Evolutionary conservation across 2,113 vertebrate genomes (phyloP), one percentile per base, ranked within the genome.

Genomic region (Hemiprocne comata): DNA sequence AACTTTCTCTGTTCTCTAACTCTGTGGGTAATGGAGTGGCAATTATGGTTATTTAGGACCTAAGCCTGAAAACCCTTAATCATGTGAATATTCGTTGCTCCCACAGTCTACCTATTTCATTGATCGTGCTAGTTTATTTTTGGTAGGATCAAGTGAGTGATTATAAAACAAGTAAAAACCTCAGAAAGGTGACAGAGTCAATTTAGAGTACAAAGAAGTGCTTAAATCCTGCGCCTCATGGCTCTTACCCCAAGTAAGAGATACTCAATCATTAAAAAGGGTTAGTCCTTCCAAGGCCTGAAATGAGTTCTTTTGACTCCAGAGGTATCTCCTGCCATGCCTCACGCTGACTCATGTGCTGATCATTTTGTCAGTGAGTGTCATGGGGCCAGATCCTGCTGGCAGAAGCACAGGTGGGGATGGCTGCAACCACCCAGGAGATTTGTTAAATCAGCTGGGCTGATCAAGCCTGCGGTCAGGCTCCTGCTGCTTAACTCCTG

Each of bases 101-200:
- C 92, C 79, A 57, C 7, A 13, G 73, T 65, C 73, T 84, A 78
- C 76, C 77, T 92, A 31, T 72, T 88, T 96, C 88, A 93, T 89
- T 92, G 94, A 87, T 88, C 8, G 44, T 78, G 76, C 57, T 78
- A 54, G 70, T 89, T 92, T 90, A 58, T 75, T 92, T 94, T 95
- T 89, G 82, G 73, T 90, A 72, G 86, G 86, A 96, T 95, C 92
- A 87, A 93, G 57, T 38, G 54, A 92, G 50, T 17, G 15, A 92
- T 92, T 94, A 95, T 76, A 93, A 94, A 91, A 91, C 77, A 92
- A 92, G 77, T 91, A 29, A 85, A 92, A 95, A 62, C 10, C 66
- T 87, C 33, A 76, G 70, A 79, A 89, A 95, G 74, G 73, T 82
- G 46, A 91, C 62, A 82, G 65, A 71, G 74, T 89, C 25, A 3